Evolutionary conservation across 1,140 invertebrate genomes (phyloP).

Genomic region (Pemphigus obesinymphae): DNA sequence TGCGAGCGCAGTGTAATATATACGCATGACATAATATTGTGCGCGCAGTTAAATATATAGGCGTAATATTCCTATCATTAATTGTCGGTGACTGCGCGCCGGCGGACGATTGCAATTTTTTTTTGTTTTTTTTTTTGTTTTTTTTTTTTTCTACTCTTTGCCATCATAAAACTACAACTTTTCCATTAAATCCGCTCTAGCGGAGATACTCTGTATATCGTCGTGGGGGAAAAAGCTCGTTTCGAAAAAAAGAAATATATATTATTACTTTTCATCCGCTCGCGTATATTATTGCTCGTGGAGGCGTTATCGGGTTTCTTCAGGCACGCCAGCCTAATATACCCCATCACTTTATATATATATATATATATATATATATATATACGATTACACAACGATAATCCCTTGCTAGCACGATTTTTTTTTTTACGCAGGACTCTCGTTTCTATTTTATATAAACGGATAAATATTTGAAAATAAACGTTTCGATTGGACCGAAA

Average conservation of each 20-base stretch:
- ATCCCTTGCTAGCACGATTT: not conserved
- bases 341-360: not conserved
- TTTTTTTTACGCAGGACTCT: not conserved
- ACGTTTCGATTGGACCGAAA: not conserved
- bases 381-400: not conserved
- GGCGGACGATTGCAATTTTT: too few species aligned
- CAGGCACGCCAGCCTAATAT: not conserved
- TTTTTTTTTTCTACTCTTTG: too few species aligned
- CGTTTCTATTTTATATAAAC: not conserved
- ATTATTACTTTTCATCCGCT: not conserved
- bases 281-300: slow-evolving; percentile 2
- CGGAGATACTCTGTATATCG: not conserved
- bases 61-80: too few species aligned
- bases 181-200: not conserved
- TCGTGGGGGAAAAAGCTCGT: not conserved
- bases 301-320: slow-evolving; percentile 9
- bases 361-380: not conserved
- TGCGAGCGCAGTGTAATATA: too few species aligned
- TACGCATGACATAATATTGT: too few species aligned
- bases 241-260: slow-evolving; percentile 16
- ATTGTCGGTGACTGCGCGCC: too few species aligned
- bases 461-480: not conserved
- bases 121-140: too few species aligned
- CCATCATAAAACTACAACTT: too few species aligned
- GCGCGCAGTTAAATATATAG: too few species aligned